Conservation (phyloP, 37 sponge, comb jelly and placozoan genomes). For the Chondrilla cf. caribensis region DNA sequence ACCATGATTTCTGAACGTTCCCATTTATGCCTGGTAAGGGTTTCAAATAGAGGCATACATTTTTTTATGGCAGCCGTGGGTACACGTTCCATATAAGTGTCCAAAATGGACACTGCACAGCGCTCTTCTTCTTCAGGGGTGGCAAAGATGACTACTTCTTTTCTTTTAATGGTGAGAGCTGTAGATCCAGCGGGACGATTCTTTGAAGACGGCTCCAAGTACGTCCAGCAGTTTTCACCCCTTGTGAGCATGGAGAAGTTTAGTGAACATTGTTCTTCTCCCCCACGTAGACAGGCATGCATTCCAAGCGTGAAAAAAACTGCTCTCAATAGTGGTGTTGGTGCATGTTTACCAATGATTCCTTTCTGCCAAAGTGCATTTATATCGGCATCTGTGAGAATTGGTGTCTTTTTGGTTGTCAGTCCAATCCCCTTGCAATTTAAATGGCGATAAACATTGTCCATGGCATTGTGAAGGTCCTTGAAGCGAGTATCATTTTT, state of each 20-base stretch:
- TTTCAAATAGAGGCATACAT: neutral
- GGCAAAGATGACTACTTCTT: neutral
- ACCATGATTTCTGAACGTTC: neutral
- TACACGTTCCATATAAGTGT: neutral
- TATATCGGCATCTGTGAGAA: neutral
- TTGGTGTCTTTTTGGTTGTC: neutral
- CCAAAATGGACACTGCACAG: conserved; percentile 6
- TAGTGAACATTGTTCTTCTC: neutral
- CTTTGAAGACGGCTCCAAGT: neutral
- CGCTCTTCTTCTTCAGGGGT: neutral
- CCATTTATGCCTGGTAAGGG: neutral
- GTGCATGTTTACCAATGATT: neutral
- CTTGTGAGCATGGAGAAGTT: neutral
- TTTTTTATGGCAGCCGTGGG: neutral
- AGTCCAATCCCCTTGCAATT: neutral
- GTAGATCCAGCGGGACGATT: neutral
- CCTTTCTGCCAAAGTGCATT: neutral
- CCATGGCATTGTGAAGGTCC: conserved; percentile 7
- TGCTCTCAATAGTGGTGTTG: conserved; percentile 27
- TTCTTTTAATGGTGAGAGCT: neutral
- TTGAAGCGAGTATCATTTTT: conserved; percentile 17
- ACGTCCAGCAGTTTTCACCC: neutral
- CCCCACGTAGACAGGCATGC: conserved; percentile 10
- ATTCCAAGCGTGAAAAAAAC: conserved; percentile 51
- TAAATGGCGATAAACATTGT: conserved; percentile 16